A percentile compares a stretch with the other conserved stretches of the same genome.
These are phyloP conservation scores for Ginglymostoma cirratum DNA, from an alignment of 2,113 vertebrate species.

Conservation along the genomic window DNA sequence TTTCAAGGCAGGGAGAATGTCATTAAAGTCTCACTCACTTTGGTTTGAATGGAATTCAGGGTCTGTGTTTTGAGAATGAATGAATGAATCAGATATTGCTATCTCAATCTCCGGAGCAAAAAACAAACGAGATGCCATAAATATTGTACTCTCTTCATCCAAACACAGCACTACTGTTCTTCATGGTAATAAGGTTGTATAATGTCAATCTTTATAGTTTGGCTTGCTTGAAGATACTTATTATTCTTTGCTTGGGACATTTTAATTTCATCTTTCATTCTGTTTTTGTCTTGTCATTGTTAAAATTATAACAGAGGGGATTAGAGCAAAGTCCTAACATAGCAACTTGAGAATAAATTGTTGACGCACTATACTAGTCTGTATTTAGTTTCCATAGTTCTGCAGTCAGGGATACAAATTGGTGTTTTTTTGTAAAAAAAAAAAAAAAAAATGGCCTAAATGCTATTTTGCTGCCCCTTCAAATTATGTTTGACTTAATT, in stretches of 20 bases:
- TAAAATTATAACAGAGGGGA: not conserved
- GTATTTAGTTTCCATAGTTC: not conserved
- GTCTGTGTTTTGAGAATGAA: not conserved
- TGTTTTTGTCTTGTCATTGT: not conserved
- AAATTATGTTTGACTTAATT: not conserved
- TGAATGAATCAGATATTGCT: not conserved
- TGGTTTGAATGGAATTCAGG: not conserved
- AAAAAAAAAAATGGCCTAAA: not conserved
- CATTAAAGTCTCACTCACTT: not conserved
- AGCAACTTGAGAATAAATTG: not conserved
- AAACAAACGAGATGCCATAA: not conserved
- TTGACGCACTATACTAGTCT: not conserved
- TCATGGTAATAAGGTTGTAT: not conserved
- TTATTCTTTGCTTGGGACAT: not conserved
- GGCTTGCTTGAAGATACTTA: not conserved
- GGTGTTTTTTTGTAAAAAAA: not conserved
- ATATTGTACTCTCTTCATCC: not conserved
- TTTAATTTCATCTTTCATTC: not conserved
- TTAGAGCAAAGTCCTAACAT: not conserved
- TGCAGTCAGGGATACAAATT: not conserved
- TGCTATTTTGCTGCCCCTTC: not conserved
- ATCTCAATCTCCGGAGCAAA: not conserved
- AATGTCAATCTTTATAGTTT: not conserved
- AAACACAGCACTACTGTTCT: not conserved
- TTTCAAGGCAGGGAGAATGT: not conserved